Base-by-base conservation (phyloP, 2,888 invertebrate genomes). In the Galeopsomyia nigrocyanea region DNA sequence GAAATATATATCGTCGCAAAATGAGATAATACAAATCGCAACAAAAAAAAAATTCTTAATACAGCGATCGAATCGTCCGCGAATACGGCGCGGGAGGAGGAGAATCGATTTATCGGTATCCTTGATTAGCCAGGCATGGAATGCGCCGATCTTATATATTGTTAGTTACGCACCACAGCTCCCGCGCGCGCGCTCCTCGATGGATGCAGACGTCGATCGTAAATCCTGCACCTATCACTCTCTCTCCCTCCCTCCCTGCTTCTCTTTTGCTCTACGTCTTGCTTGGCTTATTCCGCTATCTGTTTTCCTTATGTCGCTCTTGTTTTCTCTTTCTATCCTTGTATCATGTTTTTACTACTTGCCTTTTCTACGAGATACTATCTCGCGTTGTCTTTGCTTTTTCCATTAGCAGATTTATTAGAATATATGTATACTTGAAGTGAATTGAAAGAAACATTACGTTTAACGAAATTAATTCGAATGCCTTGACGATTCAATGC, bases 161-260 rank as follows among this genome's bases (percentile, higher is more conserved):
- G 70, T 77, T 75, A 68, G 75, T 75, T 74, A 77, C 73, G 74
- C 74, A 73, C 68, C 3, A 16, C 5, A 19, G 47, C 16, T 31
- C 6, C 19, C 58, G 50, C 14, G 21, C 26, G 26, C n/a, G n/a
- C n/a, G n/a, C n/a, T n/a, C n/a, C 39, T 39, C 67, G 31, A 53
- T 67, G 46, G 63, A 62, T 21, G 46, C 31, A 61, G 51, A 50
- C 26, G 50, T 50, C 57, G 57, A 68, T 55, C 76, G 61, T 73
- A 71, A 73, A 73, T 76, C 65, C 39, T 39, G 10, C 62, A 64
- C 16, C 17, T 61, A 26, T 62, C 63, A 39, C 58, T 56, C 68
- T 16, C 16, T 49, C 50, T 17, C 39, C 58, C 53, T 60, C 31
- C 26, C 26, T 2, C 26, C 26, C 5, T 46, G 22, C 26, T 5